Evolutionary conservation across 1,140 invertebrate species (phyloP), one percentile per base, ranked within the genome.

Genomic region (Danaus melanippus): DNA sequence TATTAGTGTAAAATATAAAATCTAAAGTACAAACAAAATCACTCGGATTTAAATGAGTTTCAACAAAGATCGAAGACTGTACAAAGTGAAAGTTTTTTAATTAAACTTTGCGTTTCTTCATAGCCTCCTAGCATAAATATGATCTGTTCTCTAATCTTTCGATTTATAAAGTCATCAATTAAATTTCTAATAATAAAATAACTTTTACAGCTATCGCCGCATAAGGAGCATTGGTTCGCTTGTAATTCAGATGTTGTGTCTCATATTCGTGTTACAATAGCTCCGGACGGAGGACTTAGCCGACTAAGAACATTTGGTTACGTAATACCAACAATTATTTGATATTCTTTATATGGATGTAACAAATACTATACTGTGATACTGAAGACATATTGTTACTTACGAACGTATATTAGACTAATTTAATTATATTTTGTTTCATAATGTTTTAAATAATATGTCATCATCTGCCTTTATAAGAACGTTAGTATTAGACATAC

Each of bases 201-300:
- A 66, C 60, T 68, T 51, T 84, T 82, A n/a, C 79, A 89, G 88
- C 62, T 90, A n/a, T 79, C 80, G 39, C 79, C 88, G 6, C 60
- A 90, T 61, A 76, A 67, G 10, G 78, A 88, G 51, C 88, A 89
- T 61, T 79, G 79, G 75, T 89, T 74, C 53, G 57, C 69, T 9
- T 77, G 75, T 12, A 66, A 87, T 43, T 74, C 79, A 1, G 67
- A 71, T 6, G 64, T 77, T 21, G 78, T 90, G 44, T 89, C 88
- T 3, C 90, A 92, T 64, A 71, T 92, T 1, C 79, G 88, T 57
- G 81, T 92, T 2, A 91, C 89, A 45, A 90, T 91, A 56, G 89
- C 87, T 12, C 92, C 92, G 8, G 91, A 93, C 81, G 92, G 92
- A 43, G 92, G 92, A 21, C 84, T 92, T 42, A 91, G 91, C 45